Percentiles rank a stretch among this genome's conserved stretches.
Evolutionary conservation across 2,888 invertebrate genomes (phyloP).

Genomic region (Linnaemya vulpina): DNA sequence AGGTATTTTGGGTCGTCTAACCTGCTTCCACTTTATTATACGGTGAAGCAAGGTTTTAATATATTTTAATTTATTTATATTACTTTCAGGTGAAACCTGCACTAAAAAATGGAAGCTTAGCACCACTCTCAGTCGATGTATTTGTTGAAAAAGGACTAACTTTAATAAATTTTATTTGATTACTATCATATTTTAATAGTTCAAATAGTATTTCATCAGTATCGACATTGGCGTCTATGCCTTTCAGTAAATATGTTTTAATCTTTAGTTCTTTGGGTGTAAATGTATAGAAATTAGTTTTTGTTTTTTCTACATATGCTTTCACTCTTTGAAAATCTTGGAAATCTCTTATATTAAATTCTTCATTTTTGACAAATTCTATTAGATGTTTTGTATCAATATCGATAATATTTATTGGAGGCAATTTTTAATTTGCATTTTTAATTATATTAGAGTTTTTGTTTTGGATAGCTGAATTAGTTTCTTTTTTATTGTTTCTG

Average conservation of each 20-base stretch:
- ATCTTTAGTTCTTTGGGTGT: neutral
- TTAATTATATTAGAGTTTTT: too few relatives aligned
- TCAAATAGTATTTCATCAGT: neutral
- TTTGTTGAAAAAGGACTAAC: neutral
- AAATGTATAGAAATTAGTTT: neutral
- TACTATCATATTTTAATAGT: neutral
- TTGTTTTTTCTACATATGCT: neutral
- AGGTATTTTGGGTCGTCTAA: neutral
- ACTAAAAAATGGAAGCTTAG: neutral
- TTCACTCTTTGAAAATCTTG: too few relatives aligned
- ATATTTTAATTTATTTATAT: neutral
- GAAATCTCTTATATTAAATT: too few relatives aligned
- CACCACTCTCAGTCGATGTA: neutral
- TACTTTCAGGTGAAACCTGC: neutral
- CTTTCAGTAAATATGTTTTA: neutral
- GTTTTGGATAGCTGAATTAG: neutral
- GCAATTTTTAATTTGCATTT: too few relatives aligned
- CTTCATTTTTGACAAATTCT: too few relatives aligned
- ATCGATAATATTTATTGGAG: too few relatives aligned
- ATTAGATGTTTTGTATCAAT: too few relatives aligned
- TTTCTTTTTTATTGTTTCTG: neutral
- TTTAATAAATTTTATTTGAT: neutral
- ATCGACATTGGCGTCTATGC: constrained; percentile 1
- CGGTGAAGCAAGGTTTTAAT: neutral
- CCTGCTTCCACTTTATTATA: neutral